Base-by-base conservation (phyloP, 64 coral and sea anemone genomes). In the Hydrozoanthus tunicans region DNA sequence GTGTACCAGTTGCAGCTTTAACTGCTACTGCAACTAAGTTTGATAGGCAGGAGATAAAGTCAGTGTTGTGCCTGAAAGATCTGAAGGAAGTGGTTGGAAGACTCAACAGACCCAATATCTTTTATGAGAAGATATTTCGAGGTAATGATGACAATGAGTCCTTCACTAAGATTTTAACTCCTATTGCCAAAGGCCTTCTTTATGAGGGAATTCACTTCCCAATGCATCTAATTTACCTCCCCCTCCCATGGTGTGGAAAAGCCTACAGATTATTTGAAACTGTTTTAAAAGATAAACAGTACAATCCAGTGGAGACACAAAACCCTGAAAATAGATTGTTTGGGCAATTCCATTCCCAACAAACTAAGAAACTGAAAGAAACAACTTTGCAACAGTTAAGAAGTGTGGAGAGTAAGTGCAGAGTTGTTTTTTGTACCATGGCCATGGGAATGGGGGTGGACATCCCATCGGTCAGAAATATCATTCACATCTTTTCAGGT, bases 401-500 rank as follows among this genome's bases (percentile, higher is more conserved):
- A 52, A 73, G 58, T 4, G 57, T 63, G n/a, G 1, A 52, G 51
- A 62, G 65, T 55, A 64, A 73, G 55, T 52, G 43, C 7, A 2
- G 86, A 11, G 70, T 93, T 14, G 24, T 93, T 60, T 90, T 93
- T 56, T 77, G 86, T 58, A 93, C 92, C 20, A 57, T 93, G 6
- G 92, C 92, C 10, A 80, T 93, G 76, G 83, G 92, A 20, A 90
- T 93, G 78, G 92, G 78, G 14, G 86, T 93, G 0, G 77, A 93
- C n/a, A 83, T 90, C 13, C 84, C 54, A 59, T 51, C 61, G 52
- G 24, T 93, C 6, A 15, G 86, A 32, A 43, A 64, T 6, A 58
- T 93, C 7, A 90, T 93, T 60, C 92, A 93, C 58, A 77, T 93
- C 74, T 86, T 78, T 9, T 27, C 78, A 10, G 86, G 6, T 82